A percentile compares a stretch with the other conserved stretches of the same genome.
Evolutionary conservation across 1,140 invertebrate genomes (phyloP).

Genomic region (Neoseiulus cucumeris): DNA sequence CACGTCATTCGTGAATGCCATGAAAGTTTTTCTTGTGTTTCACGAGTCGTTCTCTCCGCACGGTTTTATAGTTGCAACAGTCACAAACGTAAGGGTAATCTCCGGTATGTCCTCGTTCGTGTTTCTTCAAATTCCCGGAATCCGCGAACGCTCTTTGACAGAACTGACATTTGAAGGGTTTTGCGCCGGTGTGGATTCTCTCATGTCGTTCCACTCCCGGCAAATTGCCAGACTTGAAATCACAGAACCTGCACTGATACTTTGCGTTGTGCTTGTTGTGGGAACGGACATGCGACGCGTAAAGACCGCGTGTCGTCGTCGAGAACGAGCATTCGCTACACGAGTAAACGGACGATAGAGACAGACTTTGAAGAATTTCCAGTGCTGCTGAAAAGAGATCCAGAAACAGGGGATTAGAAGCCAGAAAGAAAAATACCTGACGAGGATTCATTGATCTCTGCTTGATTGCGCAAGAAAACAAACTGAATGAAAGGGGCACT

Average conservation of each 20-base stretch:
- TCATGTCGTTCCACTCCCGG: constrained; percentile 1
- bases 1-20: not conserved
- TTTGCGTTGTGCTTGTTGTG: constrained; percentile 8
- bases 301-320: not conserved
- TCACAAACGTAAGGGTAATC: constrained; percentile 5
- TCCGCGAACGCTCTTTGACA: constrained; percentile 1
- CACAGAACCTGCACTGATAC: constrained; percentile 3
- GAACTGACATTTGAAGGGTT: not conserved
- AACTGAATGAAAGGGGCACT: too few relatives aligned
- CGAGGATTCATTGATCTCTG: too few relatives aligned
- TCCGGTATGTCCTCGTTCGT: not conserved
- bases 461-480: too few relatives aligned
- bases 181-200: not conserved
- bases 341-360: not conserved
- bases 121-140: constrained; percentile 3
- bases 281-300: not conserved
- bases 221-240: constrained; percentile 9
- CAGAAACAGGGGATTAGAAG: too few relatives aligned
- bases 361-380: not conserved
- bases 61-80: not conserved
- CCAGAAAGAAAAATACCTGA: too few relatives aligned
- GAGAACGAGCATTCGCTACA: constrained; percentile 2
- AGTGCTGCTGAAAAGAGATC: not conserved
- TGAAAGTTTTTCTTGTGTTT: constrained; percentile 8
- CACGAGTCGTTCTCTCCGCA: constrained; percentile 3